Conservation (phyloP, 2,113 vertebrate genomes). For the Tupaia tana region DNA sequence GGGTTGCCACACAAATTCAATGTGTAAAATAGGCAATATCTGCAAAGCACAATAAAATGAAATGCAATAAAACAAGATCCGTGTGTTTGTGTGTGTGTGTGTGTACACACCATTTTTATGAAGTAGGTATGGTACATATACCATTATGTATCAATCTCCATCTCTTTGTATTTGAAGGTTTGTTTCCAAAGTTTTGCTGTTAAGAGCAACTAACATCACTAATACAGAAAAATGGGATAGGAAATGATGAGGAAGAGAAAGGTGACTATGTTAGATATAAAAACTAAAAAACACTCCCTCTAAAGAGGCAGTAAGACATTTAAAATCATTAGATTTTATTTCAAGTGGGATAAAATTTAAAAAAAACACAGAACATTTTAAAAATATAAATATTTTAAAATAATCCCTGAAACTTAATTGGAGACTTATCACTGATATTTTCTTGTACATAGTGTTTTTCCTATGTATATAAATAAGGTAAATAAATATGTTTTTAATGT, state of each 20-base stretch:
- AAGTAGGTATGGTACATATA: not conserved
- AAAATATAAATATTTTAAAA: slow-evolving; percentile 7
- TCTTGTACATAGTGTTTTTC: slow-evolving; percentile 27
- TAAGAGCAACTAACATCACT: not conserved
- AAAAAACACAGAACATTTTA: not conserved
- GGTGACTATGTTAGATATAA: not conserved
- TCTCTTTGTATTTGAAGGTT: not conserved
- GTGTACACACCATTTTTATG: not conserved
- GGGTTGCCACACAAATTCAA: no score
- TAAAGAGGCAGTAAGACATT: not conserved
- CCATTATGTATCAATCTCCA: not conserved
- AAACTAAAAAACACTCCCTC: not conserved
- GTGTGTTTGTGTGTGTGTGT: no score
- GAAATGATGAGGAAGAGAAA: not conserved
- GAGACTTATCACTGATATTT: not conserved
- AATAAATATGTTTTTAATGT: not conserved
- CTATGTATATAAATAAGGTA: not conserved
- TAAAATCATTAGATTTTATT: not conserved
- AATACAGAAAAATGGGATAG: not conserved
- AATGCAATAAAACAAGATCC: no score
- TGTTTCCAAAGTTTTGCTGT: slow-evolving; percentile 17
- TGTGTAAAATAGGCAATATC: no score
- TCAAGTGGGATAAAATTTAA: not conserved
- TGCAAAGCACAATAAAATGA: no score
- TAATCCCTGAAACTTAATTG: slow-evolving; percentile 1